Evolutionary conservation across 2,888 invertebrate species (phyloP), one percentile per base, ranked within the genome.

Genomic region (Bibio marci): DNA sequence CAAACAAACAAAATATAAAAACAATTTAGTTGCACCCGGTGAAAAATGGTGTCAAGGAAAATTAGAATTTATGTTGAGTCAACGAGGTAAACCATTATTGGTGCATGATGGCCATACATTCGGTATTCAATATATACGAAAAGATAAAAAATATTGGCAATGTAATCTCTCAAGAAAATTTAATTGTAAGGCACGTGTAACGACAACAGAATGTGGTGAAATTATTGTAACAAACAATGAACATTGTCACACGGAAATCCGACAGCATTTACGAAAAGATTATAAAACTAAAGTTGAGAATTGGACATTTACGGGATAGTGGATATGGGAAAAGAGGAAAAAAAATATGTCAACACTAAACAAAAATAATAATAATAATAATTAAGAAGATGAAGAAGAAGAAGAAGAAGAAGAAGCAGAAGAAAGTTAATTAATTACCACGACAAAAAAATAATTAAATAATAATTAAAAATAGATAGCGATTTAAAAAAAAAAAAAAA

Each of bases 101-200:
- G 62, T 62, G 26, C 62, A 62, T 44, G 62, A 62, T 41, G 62
- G 62, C 6, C 60, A 61, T 43, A 60, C 62, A 12, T 62, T 62
- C 42, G 62, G 62, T 37, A 62, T 62, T 37, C 62, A 62, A 44
- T 62, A 62, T 44, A 62, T 62, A 35, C 57, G 62, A 39, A 62
- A 62, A 50, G 62, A 62, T 44, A 62, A 62, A 46, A 62, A 62
- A 49, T 62, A 62, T 48, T 62, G 62, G 62, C 62, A 62, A 44
- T 62, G 62, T 44, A 62, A 62, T 51, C 49, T 62, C 37, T 62
- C 62, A 25, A 56, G 62, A 13, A 62, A 62, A 44, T 62, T 59
- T 41, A 62, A 56, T 40, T 66, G 66, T 46, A 65, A 60, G 43
- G 65, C 65, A 2, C 57, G 63, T 3, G 63, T 67, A 10, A 62